These are phyloP conservation scores for Lasioglossum lativentre DNA, from an alignment of 2,888 invertebrate species.

Conservation along the genomic window DNA sequence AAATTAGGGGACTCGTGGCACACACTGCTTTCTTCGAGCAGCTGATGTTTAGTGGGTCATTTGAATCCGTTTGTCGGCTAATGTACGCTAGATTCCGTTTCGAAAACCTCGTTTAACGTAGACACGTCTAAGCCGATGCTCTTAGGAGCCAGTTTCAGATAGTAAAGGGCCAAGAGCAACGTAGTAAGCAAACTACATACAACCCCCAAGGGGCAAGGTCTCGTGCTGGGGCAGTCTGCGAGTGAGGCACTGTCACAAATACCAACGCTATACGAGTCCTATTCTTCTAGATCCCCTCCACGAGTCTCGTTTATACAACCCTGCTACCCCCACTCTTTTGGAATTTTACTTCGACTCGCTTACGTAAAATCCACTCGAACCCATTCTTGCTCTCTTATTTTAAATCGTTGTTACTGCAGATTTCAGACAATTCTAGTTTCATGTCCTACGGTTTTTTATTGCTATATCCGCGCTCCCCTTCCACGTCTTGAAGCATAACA, in stretches of 20 bases:
- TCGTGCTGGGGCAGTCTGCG: not conserved
- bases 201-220: not conserved
- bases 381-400: not conserved
- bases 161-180: not conserved
- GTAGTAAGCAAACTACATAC: not conserved
- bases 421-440: not conserved
- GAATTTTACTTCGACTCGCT: not conserved
- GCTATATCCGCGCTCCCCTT: not conserved
- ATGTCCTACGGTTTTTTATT: not conserved
- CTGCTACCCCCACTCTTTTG: not conserved
- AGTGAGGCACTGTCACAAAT: constrained; percentile 11
- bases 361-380: not conserved
- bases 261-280: not conserved
- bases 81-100: not conserved
- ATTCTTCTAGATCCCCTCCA: not conserved
- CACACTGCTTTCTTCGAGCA: not conserved
- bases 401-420: not conserved
- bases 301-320: not conserved
- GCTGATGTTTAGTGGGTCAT: not conserved
- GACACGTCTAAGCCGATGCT: not conserved
- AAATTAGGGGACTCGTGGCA: not conserved
- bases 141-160: not conserved
- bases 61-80: not conserved
- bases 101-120: not conserved
- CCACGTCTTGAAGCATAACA: not conserved